Percentiles rank a stretch among this genome's conserved stretches.
These are phyloP conservation scores for Hyaena hyaena DNA, from an alignment of 2,113 vertebrate genomes.

Conservation along the genomic window DNA sequence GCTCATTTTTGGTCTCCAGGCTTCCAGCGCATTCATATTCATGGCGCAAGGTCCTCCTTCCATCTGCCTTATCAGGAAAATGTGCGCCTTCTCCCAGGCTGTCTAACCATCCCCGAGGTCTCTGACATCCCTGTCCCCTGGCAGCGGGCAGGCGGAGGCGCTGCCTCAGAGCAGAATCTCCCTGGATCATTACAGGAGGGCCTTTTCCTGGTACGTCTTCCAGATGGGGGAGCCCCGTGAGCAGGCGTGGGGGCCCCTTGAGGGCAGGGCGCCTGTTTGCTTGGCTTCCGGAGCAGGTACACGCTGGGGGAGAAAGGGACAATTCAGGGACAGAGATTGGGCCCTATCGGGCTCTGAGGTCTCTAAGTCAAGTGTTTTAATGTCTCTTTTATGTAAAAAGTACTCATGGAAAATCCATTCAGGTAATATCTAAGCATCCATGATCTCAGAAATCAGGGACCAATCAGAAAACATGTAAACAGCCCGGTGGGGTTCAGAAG, in stretches of 20 bases:
- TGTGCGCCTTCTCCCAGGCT: accelerated
- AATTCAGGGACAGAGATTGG: accelerated
- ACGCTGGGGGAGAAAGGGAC: background rate
- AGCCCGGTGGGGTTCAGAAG: background rate
- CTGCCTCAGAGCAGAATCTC: background rate
- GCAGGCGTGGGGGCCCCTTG: accelerated
- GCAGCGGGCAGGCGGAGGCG: accelerated
- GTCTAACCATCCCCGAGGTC: background rate
- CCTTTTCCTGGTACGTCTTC: background rate
- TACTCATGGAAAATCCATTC: background rate
- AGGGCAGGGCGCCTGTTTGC: accelerated
- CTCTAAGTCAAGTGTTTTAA: background rate
- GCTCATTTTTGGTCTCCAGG: accelerated
- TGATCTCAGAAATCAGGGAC: background rate
- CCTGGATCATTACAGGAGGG: accelerated
- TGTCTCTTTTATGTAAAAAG: background rate
- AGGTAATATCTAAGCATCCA: background rate
- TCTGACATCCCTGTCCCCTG: no score
- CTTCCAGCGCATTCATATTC: accelerated
- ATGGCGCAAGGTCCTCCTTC: accelerated
- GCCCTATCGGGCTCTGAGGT: background rate
- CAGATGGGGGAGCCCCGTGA: accelerated
- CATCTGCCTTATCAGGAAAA: accelerated
- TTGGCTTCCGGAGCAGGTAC: accelerated
- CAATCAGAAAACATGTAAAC: background rate